Evolutionary conservation across 2,797 vertebrate genomes (phyloP).

Genomic region (Pipistrellus kuhlii): DNA sequence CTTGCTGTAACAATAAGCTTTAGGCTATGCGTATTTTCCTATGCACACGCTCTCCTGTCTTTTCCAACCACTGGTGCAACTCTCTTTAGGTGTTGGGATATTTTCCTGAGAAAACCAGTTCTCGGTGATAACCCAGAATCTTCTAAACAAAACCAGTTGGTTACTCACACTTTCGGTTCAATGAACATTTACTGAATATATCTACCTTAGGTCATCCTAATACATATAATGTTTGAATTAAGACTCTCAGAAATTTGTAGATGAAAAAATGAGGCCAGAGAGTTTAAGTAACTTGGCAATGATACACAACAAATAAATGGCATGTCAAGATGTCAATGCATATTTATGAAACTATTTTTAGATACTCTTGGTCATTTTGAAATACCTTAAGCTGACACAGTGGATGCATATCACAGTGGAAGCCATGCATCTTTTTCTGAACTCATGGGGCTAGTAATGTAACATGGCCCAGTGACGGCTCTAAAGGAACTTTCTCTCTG

Average conservation of each 20-base stretch:
- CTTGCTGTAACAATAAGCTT: neutral
- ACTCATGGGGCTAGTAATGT: fast-evolving
- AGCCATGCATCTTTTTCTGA: neutral
- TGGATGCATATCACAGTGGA: neutral
- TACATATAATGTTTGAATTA: neutral
- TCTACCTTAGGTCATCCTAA: neutral
- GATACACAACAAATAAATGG: neutral
- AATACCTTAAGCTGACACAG: neutral
- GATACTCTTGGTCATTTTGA: neutral
- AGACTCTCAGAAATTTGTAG: neutral
- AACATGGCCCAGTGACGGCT: neutral
- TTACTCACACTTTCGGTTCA: neutral
- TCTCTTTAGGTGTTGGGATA: neutral
- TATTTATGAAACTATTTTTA: neutral
- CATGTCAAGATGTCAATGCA: neutral
- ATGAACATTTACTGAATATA: neutral
- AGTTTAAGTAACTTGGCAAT: constrained; percentile 6
- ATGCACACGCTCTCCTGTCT: neutral
- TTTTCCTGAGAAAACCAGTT: neutral
- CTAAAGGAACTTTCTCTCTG: neutral
- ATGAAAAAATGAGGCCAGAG: neutral
- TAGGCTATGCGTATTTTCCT: neutral
- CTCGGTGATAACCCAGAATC: neutral
- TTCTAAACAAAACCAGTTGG: constrained; percentile 1
- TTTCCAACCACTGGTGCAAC: neutral